Base-by-base conservation (phyloP, 2,888 invertebrate genomes). In the Drosophila hawaiiensis region DNA sequence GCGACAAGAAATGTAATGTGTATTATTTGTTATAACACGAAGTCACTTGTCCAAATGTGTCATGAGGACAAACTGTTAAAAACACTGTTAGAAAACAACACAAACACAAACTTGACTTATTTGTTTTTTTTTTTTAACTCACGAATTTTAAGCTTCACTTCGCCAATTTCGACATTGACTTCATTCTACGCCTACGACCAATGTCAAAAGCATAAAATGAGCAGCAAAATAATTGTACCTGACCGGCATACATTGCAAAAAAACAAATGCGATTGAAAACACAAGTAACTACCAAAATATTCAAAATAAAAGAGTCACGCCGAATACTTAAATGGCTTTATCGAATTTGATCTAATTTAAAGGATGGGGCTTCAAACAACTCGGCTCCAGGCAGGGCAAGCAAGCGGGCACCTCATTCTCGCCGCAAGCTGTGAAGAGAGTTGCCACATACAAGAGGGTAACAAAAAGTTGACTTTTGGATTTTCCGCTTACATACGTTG, bases 351-450 rank as follows among this genome's bases (percentile, higher is more conserved):
- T n/a, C 14, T 43, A 12, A 10, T 41, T n/a, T 29, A 0, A 0
- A 16, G 19, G 1, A 56, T 16, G 65, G 6, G 73, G 73, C n/a
- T 33, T 7, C 1, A 19, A 12, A 22, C 83, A 86, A 28, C 28
- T 78, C n/a, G 81, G 41, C 47, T 73, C 68, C 2, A 16, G 7
- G 59, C 89, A 82, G 19, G 60, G 49, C 33, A 81, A 0, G 65
- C 84, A 89, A n/a, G 64, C 29, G 3, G 31, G 56, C 41, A 68
- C 14, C 66, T 83, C 89, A 39, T 81, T 70, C 53, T 59, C 39
- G 14, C 70, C 84, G 49, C 89, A 89, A 39, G 72, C 87, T 81
- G 28, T n/a, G 37, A 22, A 29, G 14, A 9, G 19, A 29, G 43
- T 12, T 10, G 49, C 9, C 28, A 49, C 28, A 61, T 3, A 4